A percentile compares a stretch with the other conserved stretches of the same genome.
These are phyloP conservation scores for Lacerta viridis DNA, from an alignment of 2,797 vertebrate genomes.

Conservation along the genomic window DNA sequence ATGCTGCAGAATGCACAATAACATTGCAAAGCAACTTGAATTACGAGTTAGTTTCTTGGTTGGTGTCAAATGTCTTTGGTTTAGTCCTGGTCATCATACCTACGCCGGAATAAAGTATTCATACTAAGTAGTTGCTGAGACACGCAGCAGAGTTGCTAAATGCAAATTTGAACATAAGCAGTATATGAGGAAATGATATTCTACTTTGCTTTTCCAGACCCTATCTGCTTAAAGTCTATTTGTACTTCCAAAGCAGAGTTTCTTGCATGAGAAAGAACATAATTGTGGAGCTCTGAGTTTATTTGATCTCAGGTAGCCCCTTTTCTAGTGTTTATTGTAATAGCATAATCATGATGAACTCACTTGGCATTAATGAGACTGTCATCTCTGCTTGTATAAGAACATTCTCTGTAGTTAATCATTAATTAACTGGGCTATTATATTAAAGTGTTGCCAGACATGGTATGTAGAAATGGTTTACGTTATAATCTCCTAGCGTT, in stretches of 20 bases:
- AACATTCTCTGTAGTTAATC: slow-evolving; percentile 84
- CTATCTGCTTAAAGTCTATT: slow-evolving; percentile 12
- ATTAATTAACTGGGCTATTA: slow-evolving; percentile 86
- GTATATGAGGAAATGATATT: neutral
- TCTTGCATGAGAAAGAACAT: slow-evolving; percentile 62
- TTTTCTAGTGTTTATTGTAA: slow-evolving; percentile 80
- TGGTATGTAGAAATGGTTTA: slow-evolving; percentile 87
- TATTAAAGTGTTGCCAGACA: slow-evolving; percentile 87
- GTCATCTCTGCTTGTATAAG: slow-evolving; percentile 83
- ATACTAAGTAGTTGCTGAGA: neutral
- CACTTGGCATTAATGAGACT: slow-evolving; percentile 83
- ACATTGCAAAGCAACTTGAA: neutral
- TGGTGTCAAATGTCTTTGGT: neutral
- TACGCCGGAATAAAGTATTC: neutral
- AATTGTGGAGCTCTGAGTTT: slow-evolving; percentile 50
- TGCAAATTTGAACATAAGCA: neutral
- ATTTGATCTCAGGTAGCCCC: slow-evolving; percentile 69
- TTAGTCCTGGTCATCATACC: neutral
- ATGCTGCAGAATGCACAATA: neutral
- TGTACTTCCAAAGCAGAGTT: slow-evolving; percentile 35
- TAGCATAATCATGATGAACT: slow-evolving; percentile 85
- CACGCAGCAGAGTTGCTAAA: neutral
- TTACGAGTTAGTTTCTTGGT: neutral
- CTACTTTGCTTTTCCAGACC: neutral
- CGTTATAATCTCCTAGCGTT: slow-evolving; percentile 82